These are phyloP conservation scores for Fregata magnificens DNA, from an alignment of 2,113 vertebrate species.

Conservation along the genomic window DNA sequence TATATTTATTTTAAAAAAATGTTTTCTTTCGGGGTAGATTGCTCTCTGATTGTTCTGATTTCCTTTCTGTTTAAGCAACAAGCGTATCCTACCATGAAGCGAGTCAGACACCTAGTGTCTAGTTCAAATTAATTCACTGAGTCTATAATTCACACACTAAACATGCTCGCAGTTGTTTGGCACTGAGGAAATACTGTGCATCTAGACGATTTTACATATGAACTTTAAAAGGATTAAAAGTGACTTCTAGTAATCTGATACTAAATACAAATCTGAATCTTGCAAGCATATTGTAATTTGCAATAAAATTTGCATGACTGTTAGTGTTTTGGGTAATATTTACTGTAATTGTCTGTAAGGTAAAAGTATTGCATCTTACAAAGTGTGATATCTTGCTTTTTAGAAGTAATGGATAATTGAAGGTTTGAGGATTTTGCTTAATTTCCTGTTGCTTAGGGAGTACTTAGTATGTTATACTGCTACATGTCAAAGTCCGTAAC, in stretches of 20 bases:
- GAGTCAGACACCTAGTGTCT: conserved; percentile 20
- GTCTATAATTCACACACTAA: neutral
- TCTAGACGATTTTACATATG: neutral
- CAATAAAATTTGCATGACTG: neutral
- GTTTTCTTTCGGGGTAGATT: neutral
- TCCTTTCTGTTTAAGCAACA: neutral
- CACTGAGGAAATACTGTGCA: neutral
- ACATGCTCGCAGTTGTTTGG: neutral
- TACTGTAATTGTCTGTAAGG: neutral
- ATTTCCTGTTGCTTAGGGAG: neutral
- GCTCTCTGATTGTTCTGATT: neutral
- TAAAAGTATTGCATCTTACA: neutral
- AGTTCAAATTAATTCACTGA: neutral
- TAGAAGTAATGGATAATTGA: neutral
- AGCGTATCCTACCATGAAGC: neutral
- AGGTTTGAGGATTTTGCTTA: neutral
- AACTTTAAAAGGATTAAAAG: neutral
- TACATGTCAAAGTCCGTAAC: neutral
- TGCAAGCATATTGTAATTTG: neutral
- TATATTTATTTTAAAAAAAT: neutral
- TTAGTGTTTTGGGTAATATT: neutral
- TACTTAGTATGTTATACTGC: neutral
- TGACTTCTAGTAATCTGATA: too few relatives aligned
- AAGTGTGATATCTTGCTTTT: neutral
- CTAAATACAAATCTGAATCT: neutral